These are phyloP conservation scores for Osmerus mordax DNA, from an alignment of 2,113 vertebrate genomes.

Conservation along the genomic window DNA sequence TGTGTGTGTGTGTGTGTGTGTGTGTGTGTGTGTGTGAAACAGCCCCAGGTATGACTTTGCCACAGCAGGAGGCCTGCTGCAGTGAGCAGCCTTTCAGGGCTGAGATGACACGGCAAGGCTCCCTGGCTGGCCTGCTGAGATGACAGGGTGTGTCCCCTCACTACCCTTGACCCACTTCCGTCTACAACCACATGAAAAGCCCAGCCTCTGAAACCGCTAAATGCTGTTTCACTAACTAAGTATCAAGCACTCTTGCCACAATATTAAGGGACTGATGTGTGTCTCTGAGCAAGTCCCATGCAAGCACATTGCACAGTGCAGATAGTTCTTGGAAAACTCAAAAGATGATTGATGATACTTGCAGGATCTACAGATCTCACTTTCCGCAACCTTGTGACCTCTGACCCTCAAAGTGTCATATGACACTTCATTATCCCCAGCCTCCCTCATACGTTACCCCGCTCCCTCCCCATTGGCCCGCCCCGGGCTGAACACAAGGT, in stretches of 20 bases:
- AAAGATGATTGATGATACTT: no score
- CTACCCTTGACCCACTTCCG: conserved; percentile 66
- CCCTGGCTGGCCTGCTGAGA: not conserved
- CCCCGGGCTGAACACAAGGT: not conserved
- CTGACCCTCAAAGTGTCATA: no score
- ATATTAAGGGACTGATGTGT: no score
- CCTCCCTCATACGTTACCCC: not conserved
- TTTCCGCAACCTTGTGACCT: no score
- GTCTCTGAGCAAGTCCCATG: no score
- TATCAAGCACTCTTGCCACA: no score
- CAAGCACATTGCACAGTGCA: no score
- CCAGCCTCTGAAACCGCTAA: no score
- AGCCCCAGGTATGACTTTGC: conserved; percentile 41
- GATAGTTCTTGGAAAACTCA: no score
- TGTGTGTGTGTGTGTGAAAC: not conserved
- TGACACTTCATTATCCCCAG: not conserved
- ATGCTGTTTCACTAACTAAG: no score
- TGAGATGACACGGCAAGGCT: conserved; percentile 38
- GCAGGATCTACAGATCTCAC: no score
- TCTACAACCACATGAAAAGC: not conserved
- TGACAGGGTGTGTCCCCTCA: conserved; percentile 37
- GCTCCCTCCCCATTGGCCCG: not conserved
- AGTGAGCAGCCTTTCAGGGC: conserved; percentile 16
- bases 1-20: conserved; percentile 2
- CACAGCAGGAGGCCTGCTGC: conserved; percentile 16